Evolutionary conservation across 2,888 invertebrate genomes (phyloP).

Genomic region (Margaritifera margaritifera): DNA sequence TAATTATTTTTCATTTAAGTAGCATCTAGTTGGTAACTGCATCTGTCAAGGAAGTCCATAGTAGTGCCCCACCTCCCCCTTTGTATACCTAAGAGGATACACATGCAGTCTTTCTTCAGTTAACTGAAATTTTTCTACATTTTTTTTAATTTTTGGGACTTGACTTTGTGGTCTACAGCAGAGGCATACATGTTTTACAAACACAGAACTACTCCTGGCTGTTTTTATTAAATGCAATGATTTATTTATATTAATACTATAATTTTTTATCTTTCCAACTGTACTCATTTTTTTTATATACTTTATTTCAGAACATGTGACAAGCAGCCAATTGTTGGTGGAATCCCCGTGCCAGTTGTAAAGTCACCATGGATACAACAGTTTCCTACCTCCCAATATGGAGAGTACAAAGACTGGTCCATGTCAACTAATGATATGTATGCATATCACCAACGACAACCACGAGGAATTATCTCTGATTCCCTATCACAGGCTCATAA

Average conservation of each 20-base stretch:
- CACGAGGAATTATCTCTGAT: slow-evolving; percentile 40
- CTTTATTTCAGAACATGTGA: slow-evolving; percentile 56
- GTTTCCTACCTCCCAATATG: slow-evolving; percentile 43
- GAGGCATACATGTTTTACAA: too few species aligned
- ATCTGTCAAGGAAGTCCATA: too few species aligned
- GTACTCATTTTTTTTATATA: neutral
- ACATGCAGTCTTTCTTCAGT: too few species aligned
- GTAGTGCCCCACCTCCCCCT: too few species aligned
- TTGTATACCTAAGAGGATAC: too few species aligned
- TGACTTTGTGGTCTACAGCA: too few species aligned
- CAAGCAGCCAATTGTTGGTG: slow-evolving; percentile 56
- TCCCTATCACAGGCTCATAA: slow-evolving; percentile 48
- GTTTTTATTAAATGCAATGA: too few species aligned
- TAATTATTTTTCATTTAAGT: too few species aligned
- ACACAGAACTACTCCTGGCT: too few species aligned
- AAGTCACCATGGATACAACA: slow-evolving; percentile 64
- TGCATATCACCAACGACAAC: slow-evolving; percentile 46
- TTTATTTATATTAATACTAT: neutral
- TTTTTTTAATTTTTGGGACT: too few species aligned
- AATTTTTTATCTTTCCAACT: neutral
- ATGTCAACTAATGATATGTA: slow-evolving; percentile 52
- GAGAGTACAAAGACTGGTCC: slow-evolving; percentile 51
- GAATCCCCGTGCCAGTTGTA: slow-evolving; percentile 66
- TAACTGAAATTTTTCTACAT: too few species aligned
- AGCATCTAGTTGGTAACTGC: too few species aligned